Evolutionary conservation across 2,797 vertebrate species (phyloP).

Genomic region (Myotis findleyi): DNA sequence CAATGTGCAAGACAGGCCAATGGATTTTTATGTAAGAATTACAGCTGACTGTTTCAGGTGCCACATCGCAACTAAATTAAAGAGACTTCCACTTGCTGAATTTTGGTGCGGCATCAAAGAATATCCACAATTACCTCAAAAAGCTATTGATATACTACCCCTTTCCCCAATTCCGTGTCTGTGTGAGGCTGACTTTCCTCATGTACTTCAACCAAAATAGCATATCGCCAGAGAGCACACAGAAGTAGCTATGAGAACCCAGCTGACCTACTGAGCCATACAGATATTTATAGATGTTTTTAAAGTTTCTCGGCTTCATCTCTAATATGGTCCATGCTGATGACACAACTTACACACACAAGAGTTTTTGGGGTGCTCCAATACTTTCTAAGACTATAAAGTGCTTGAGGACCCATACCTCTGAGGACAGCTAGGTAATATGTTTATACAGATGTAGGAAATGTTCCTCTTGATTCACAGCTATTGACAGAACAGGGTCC

Average conservation of each 20-base stretch:
- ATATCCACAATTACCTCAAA: neutral
- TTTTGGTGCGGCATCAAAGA: neutral
- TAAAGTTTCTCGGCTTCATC: neutral
- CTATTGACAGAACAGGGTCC: accelerated
- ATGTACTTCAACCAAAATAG: accelerated
- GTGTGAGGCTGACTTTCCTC: neutral
- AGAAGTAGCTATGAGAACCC: neutral
- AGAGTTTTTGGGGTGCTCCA: neutral
- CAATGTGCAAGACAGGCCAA: no score
- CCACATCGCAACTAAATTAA: neutral
- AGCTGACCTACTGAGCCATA: accelerated
- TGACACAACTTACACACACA: accelerated
- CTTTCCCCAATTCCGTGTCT: accelerated
- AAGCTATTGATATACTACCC: accelerated
- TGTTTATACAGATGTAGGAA: accelerated
- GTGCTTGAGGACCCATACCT: accelerated
- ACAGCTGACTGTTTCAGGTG: neutral
- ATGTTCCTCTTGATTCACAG: accelerated
- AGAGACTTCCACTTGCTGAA: neutral
- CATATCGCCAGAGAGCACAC: accelerated
- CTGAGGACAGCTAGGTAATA: accelerated
- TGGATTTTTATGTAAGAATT: no score
- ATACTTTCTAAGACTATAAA: accelerated
- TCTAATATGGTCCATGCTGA: accelerated
- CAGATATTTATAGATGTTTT: neutral